Percentiles rank a stretch among this genome's conserved stretches.
Conservation (phyloP, 37 sponge, comb jelly and placozoan genomes). For the Corticium candelabrum region DNA sequence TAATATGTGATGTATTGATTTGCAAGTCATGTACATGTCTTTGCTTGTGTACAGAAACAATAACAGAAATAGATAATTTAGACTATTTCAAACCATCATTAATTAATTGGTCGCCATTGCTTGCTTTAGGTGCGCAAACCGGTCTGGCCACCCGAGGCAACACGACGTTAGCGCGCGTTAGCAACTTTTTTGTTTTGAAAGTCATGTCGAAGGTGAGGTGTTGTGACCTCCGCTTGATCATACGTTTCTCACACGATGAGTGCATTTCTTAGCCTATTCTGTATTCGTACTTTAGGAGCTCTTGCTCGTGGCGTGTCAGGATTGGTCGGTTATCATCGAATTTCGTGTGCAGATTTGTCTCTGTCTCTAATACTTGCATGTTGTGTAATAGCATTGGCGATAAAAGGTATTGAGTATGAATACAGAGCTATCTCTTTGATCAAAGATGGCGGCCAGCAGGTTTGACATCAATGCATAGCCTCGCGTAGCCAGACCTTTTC, state of each 20-base stretch:
- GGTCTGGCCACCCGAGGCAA: too few relatives aligned
- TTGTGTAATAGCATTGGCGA: slow-evolving; percentile 54
- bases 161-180: too few relatives aligned
- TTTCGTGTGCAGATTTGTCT: too few relatives aligned
- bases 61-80: too few relatives aligned
- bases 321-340: too few relatives aligned
- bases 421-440: slow-evolving; percentile 77
- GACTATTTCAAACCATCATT: background rate
- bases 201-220: too few relatives aligned
- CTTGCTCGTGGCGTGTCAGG: slow-evolving; percentile 96
- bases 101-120: background rate
- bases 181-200: too few relatives aligned
- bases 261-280: slow-evolving; percentile 60
- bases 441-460: slow-evolving; percentile 96
- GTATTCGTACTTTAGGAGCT: slow-evolving; percentile 93
- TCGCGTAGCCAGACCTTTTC: slow-evolving; percentile 18
- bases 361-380: background rate
- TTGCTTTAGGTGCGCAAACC: too few relatives aligned
- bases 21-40: too few relatives aligned
- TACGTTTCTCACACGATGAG: background rate
- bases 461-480: too few relatives aligned
- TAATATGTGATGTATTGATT: too few relatives aligned
- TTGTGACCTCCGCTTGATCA: background rate
- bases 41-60: too few relatives aligned
- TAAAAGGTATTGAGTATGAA: slow-evolving; percentile 93